Evolutionary conservation across 2,113 vertebrate species (phyloP).

Genomic region (Okapia johnstoni): DNA sequence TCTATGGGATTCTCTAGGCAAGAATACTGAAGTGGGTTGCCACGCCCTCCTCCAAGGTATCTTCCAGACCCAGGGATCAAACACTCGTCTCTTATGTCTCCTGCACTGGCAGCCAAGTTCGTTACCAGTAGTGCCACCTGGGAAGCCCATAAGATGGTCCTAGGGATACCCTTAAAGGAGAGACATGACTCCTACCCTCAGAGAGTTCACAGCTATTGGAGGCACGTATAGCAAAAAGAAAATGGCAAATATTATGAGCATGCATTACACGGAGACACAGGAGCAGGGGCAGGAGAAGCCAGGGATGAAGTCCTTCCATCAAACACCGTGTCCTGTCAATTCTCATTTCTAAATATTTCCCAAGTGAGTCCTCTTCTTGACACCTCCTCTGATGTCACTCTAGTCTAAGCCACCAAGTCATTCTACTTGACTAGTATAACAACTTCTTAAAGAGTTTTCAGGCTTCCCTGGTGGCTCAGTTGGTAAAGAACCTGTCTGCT

Average conservation of each 20-base stretch:
- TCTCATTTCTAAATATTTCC: neutral
- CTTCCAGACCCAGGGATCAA: neutral
- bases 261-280: rapidly evolving
- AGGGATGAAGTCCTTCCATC: neutral
- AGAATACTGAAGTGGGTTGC: neutral
- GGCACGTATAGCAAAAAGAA: neutral
- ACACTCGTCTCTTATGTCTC: neutral
- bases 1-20: neutral
- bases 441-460: neutral
- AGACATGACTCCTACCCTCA: neutral
- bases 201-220: neutral
- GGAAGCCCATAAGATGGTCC: neutral
- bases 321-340: neutral
- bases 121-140: neutral
- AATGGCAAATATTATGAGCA: neutral
- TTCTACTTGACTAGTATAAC: neutral
- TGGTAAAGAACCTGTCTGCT: neutral
- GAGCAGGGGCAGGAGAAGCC: neutral
- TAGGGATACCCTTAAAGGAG: neutral
- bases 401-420: neutral
- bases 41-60: neutral
- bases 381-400: neutral
- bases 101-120: neutral
- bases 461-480: neutral
- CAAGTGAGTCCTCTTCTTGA: no score